A percentile compares a stretch with the other conserved stretches of the same genome.
Conservation (phyloP, 2,888 invertebrate genomes). For the Lasius fuliginosus region DNA sequence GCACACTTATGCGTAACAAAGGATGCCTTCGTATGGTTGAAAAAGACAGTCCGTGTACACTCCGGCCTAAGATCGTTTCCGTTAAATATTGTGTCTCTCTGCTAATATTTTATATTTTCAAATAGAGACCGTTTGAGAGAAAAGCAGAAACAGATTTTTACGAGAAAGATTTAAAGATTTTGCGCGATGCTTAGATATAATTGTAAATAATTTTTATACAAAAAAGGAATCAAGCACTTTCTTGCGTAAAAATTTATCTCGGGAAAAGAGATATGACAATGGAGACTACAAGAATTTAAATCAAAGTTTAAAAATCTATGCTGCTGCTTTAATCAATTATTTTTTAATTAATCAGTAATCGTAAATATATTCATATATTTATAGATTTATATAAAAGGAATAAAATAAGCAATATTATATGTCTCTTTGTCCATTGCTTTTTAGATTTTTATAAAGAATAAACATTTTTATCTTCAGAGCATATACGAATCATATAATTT, state of each 20-base stretch:
- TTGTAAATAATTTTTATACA: background rate
- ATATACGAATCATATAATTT: background rate
- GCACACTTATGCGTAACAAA: constrained; percentile 43
- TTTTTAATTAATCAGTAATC: background rate
- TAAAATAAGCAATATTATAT: background rate
- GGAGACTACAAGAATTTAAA: background rate
- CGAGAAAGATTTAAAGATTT: background rate
- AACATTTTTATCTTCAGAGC: background rate
- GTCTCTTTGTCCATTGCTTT: background rate
- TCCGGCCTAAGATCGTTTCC: constrained; percentile 13
- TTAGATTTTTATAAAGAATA: background rate
- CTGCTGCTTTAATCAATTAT: background rate
- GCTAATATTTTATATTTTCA: background rate
- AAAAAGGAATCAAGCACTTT: background rate
- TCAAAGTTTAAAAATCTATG: background rate
- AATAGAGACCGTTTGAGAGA: background rate
- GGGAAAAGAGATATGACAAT: background rate
- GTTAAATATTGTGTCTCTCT: background rate
- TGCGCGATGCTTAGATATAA: background rate
- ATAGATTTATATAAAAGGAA: background rate
- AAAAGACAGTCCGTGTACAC: constrained; percentile 39
- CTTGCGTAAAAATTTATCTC: background rate
- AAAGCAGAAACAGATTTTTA: background rate
- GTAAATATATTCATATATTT: constrained; percentile 7
- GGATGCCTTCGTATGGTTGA: constrained; percentile 14